Evolutionary conservation across 2,888 invertebrate genomes (phyloP).

Genomic region (Apotomis turbidana): DNA sequence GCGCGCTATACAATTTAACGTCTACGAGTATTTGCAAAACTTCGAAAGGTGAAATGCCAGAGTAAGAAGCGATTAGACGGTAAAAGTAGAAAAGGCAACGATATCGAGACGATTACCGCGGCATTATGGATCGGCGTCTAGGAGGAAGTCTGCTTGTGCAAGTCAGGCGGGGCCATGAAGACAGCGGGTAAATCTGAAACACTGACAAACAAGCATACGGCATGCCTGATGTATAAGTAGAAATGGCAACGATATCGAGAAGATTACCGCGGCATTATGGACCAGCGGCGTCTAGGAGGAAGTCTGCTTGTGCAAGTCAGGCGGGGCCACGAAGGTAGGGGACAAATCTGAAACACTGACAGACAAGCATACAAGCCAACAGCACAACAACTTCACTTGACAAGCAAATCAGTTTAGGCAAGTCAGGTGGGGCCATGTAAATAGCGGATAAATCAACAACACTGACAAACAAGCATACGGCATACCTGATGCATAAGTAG

Average conservation of each 20-base stretch:
- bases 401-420: too few relatives aligned
- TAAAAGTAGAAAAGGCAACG: conserved; percentile 29
- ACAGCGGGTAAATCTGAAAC: neutral
- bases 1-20: too few relatives aligned
- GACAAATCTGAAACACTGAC: neutral
- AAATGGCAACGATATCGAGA: conserved; percentile 28
- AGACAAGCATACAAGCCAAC: too few relatives aligned
- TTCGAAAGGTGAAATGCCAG: conserved; percentile 7
- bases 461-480: too few relatives aligned
- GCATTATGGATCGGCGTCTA: conserved; percentile 19
- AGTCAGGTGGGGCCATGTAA: too few relatives aligned
- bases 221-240: conserved; percentile 10
- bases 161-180: conserved; percentile 2
- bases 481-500: conserved; percentile 6
- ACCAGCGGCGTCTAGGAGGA: conserved; percentile 16
- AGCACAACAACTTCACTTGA: too few relatives aligned
- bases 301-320: conserved; percentile 9
- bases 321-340: conserved; percentile 5
- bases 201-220: too few relatives aligned
- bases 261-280: conserved; percentile 24
- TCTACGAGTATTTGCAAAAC: too few relatives aligned
- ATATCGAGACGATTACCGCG: conserved; percentile 26
- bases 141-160: conserved; percentile 21
- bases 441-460: too few relatives aligned
- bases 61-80: conserved; percentile 15